Conservation (phyloP, 2,113 vertebrate genomes). For the Coreoperca whiteheadi region DNA sequence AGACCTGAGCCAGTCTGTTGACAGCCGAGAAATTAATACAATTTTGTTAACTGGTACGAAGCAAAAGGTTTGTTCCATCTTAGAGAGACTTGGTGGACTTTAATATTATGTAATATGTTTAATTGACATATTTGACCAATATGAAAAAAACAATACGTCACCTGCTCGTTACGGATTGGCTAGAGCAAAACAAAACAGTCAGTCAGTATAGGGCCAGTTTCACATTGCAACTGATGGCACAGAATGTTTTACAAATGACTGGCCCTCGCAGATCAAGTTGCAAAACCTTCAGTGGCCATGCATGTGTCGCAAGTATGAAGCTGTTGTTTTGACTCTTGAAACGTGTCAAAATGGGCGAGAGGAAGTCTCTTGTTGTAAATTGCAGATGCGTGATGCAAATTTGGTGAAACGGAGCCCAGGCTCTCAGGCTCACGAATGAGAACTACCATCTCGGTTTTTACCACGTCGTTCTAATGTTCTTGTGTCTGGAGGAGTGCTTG, state of each 20-base stretch:
- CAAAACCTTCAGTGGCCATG: not conserved
- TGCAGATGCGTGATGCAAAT: not conserved
- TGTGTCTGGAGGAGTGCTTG: not conserved
- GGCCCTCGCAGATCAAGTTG: not conserved
- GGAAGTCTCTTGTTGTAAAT: not conserved
- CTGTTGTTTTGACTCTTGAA: conserved; percentile 1
- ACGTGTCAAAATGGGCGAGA: not conserved
- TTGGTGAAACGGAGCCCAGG: not conserved
- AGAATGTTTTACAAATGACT: not conserved
- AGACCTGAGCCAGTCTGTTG: not conserved
- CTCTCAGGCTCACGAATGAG: not conserved
- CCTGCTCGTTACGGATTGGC: no score
- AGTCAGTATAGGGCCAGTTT: no score
- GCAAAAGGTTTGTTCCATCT: not conserved
- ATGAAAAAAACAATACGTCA: no score
- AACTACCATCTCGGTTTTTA: not conserved
- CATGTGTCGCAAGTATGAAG: not conserved
- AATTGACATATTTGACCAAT: no score
- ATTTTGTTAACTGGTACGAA: not conserved
- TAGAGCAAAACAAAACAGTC: no score
- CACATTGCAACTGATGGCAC: not conserved
- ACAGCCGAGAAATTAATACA: not conserved
- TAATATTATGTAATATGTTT: no score
- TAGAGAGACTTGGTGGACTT: not conserved
- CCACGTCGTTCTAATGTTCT: not conserved